phyloP scores from a whole-genome alignment of 2,113 vertebrate species.

The Laterallus jamaicensis region DNA sequence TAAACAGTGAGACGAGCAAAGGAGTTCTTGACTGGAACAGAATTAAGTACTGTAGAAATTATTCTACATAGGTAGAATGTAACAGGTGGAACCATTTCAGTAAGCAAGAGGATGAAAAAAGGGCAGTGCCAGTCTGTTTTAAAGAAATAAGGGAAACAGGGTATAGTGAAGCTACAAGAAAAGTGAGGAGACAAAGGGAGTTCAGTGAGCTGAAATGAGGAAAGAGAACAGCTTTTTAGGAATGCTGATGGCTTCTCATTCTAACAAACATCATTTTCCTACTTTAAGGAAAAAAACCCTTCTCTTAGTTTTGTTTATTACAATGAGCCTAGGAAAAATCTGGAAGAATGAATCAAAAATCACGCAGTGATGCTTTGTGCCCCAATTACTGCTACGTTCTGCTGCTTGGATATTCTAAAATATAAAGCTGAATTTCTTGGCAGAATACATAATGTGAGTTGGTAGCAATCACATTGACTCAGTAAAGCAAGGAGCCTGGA shows the following conservation, averaged over 20 bases:
- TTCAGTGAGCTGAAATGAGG: not conserved
- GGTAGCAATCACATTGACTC: not conserved
- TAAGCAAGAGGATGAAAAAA: not conserved
- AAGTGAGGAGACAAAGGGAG: not conserved
- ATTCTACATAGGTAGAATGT: not conserved
- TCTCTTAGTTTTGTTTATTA: not conserved
- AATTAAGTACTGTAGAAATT: not conserved
- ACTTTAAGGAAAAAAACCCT: not conserved
- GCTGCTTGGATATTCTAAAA: not conserved
- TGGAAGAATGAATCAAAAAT: not conserved
- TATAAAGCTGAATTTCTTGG: not conserved
- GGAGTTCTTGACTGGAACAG: not conserved
- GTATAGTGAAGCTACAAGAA: not conserved
- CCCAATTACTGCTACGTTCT: not conserved
- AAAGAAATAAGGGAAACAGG: not conserved
- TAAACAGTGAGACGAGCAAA: not conserved
- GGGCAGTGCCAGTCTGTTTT: not conserved
- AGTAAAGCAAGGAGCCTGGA: not conserved
- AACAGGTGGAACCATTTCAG: not conserved
- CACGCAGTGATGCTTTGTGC: not conserved
- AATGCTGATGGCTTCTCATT: not conserved
- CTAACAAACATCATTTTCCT: not conserved
- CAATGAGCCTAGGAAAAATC: not conserved
- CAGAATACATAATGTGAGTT: not conserved
- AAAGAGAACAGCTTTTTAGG: not conserved